phyloP scores from a whole-genome alignment of 2,888 invertebrate species.

The Crematogaster levior region DNA sequence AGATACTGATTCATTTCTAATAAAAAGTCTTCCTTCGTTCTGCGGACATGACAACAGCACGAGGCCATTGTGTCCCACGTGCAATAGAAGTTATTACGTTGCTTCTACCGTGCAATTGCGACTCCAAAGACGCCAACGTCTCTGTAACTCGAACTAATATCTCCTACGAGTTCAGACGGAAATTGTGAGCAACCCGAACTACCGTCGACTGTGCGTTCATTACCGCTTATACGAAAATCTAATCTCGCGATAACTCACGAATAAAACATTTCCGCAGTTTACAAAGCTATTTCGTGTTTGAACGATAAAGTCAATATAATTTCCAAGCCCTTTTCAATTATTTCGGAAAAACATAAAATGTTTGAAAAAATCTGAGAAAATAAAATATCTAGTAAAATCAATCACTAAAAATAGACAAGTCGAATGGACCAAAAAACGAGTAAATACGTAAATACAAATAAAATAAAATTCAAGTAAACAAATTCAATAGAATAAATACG shows the following conservation, averaged over 20 bases:
- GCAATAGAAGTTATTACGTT: conserved; percentile 60
- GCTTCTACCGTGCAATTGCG: conserved; percentile 54
- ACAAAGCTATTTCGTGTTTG: not conserved
- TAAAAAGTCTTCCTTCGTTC: conserved; percentile 8
- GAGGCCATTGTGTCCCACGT: conserved; percentile 41
- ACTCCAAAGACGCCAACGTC: conserved; percentile 34
- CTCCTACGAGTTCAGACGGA: conserved; percentile 32
- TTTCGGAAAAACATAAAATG: not conserved
- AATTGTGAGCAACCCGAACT: conserved; percentile 34
- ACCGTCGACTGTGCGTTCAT: conserved; percentile 12
- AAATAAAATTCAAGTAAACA: no score
- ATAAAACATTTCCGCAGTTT: conserved; percentile 17
- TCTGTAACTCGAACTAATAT: conserved; percentile 55
- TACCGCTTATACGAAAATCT: conserved; percentile 31
- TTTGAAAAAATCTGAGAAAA: not conserved
- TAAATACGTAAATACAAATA: no score
- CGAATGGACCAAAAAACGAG: no score
- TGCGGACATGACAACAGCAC: conserved; percentile 26
- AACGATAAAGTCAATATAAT: not conserved
- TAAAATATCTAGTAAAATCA: no score
- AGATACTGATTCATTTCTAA: conserved; percentile 26
- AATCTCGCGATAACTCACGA: conserved; percentile 42
- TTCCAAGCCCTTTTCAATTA: not conserved
- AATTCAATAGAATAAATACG: no score
- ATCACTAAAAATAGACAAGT: no score